Conservation (phyloP, 2,797 vertebrate species). For the Anabacerthia variegaticeps region DNA sequence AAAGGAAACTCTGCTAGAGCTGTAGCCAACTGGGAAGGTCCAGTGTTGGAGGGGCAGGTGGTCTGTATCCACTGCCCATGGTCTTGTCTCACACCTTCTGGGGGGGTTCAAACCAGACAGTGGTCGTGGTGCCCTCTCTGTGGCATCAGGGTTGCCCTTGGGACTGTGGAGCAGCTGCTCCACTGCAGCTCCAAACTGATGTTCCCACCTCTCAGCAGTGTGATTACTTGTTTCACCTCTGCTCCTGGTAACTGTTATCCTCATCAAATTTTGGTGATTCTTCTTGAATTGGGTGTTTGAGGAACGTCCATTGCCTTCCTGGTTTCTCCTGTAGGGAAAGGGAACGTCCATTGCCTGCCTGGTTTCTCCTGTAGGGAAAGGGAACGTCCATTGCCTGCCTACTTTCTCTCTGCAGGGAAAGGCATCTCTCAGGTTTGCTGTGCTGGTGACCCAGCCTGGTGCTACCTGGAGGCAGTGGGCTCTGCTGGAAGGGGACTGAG, state of each 20-base stretch:
- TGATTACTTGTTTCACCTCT: not conserved
- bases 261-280: not conserved
- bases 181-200: fast-evolving
- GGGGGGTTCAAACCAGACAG: fast-evolving
- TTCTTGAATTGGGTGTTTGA: fast-evolving
- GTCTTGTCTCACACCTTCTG: not conserved
- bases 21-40: not conserved
- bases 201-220: not conserved
- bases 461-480: fast-evolving
- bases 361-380: not conserved
- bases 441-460: not conserved
- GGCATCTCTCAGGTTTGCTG: not conserved
- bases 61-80: fast-evolving
- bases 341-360: fast-evolving
- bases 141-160: not conserved
- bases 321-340: not conserved
- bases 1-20: fast-evolving
- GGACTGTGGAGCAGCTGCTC: fast-evolving
- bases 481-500: not conserved
- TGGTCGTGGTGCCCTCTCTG: not conserved
- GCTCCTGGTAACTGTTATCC: fast-evolving
- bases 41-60: not conserved
- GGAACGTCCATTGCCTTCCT: fast-evolving
- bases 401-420: not conserved
- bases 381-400: fast-evolving